Evolutionary conservation across 2,797 vertebrate species (phyloP).

Genomic region (Acanthurus lineatus): DNA sequence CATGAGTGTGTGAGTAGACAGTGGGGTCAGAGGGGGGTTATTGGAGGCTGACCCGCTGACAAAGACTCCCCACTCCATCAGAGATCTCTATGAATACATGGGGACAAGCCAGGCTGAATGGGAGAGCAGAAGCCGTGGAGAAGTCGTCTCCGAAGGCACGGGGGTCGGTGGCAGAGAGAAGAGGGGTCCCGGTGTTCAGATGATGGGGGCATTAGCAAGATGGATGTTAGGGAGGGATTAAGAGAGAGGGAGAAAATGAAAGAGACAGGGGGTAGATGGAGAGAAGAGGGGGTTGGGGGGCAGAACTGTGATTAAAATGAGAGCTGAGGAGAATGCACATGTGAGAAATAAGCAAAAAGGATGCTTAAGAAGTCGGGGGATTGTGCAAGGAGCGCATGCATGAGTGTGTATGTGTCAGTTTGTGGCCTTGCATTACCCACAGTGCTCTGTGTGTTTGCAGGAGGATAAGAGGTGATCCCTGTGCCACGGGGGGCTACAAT

Average conservation of each 20-base stretch:
- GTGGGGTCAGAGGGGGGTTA: slow-evolving; percentile 66
- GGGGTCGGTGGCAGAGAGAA: slow-evolving; percentile 5
- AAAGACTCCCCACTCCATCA: slow-evolving; percentile 83
- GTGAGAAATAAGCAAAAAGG: slow-evolving; percentile 60
- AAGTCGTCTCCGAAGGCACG: slow-evolving; percentile 61
- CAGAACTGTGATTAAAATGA: slow-evolving; percentile 71
- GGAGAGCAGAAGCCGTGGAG: slow-evolving; percentile 76
- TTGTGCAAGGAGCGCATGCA: slow-evolving; percentile 26
- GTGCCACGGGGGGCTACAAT: slow-evolving; percentile 75
- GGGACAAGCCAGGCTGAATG: slow-evolving; percentile 78
- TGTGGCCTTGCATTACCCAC: slow-evolving; percentile 54
- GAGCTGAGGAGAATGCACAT: slow-evolving; percentile 52
- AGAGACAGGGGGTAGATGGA: slow-evolving; percentile 69
- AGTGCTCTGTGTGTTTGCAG: slow-evolving; percentile 60
- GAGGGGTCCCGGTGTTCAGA: slow-evolving; percentile 49
- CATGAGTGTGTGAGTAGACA: slow-evolving; percentile 51
- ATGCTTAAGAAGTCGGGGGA: slow-evolving; percentile 45
- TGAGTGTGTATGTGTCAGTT: slow-evolving; percentile 27
- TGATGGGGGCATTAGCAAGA: slow-evolving; percentile 72
- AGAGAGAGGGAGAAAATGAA: slow-evolving; percentile 66
- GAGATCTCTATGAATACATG: slow-evolving; percentile 82
- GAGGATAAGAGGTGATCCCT: slow-evolving; percentile 75
- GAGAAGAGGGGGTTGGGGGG: slow-evolving; percentile 11
- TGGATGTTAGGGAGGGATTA: slow-evolving; percentile 73
- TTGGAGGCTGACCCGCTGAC: slow-evolving; percentile 70